Conservation (phyloP, 2,888 invertebrate genomes). For the Eupithecia inturbata region DNA sequence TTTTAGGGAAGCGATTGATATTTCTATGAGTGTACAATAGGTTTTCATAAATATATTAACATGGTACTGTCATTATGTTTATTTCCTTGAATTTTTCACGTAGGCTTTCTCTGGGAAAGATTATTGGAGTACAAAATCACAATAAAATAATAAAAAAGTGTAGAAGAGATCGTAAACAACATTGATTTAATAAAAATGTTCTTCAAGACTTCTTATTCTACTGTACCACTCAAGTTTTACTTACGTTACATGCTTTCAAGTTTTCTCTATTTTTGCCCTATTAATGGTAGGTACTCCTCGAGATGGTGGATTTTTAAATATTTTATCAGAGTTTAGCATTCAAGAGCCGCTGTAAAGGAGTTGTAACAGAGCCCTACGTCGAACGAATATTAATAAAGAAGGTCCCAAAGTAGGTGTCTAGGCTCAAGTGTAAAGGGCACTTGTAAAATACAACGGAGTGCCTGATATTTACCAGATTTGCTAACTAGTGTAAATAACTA, state of each 20-base stretch:
- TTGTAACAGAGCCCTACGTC: slow-evolving; percentile 45
- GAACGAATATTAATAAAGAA: slow-evolving; percentile 45
- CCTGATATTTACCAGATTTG: not conserved
- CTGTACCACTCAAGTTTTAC: not conserved
- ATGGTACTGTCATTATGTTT: too few species aligned
- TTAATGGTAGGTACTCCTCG: slow-evolving; percentile 2
- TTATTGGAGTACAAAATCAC: too few species aligned
- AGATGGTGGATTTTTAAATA: slow-evolving; percentile 27
- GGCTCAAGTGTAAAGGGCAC: slow-evolving; percentile 26
- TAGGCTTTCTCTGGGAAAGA: too few species aligned
- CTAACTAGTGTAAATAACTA: not conserved
- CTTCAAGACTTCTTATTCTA: not conserved
- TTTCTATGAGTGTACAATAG: too few species aligned
- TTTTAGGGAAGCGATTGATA: too few species aligned
- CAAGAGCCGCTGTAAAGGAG: slow-evolving; percentile 40
- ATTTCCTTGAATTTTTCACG: too few species aligned
- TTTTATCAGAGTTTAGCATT: slow-evolving; percentile 42
- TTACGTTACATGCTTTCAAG: not conserved
- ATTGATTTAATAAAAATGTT: not conserved
- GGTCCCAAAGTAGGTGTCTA: slow-evolving; percentile 13
- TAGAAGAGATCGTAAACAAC: not conserved
- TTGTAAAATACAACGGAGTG: slow-evolving; percentile 3
- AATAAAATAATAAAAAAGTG: not conserved
- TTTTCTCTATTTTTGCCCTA: not conserved
- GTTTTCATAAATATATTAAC: too few species aligned